phyloP scores from a whole-genome alignment of 2,113 vertebrate species.

The Sula dactylatra region DNA sequence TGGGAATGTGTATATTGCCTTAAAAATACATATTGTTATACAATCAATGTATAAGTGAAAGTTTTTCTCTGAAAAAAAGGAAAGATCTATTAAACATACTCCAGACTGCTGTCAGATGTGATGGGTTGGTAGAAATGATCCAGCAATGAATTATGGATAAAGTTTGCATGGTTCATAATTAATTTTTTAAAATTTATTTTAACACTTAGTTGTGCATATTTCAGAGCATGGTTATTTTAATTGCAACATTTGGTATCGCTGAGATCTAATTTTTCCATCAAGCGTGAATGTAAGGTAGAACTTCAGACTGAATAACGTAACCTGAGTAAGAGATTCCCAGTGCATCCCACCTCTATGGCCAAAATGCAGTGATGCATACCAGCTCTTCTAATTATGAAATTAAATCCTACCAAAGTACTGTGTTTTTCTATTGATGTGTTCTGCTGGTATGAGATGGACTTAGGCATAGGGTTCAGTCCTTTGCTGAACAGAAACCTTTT shows the following conservation, averaged over 20 bases:
- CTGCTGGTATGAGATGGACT: background rate
- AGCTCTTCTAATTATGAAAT: background rate
- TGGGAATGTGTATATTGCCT: background rate
- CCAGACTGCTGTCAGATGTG: background rate
- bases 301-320: background rate
- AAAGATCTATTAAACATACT: background rate
- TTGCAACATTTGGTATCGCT: background rate
- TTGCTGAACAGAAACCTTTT: background rate
- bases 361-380: background rate
- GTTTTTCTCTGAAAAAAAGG: background rate
- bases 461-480: background rate
- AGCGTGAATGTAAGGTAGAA: background rate
- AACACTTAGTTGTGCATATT: background rate
- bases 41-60: background rate
- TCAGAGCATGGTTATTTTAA: background rate
- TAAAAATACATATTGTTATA: background rate
- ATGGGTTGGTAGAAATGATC: background rate
- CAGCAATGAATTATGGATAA: background rate
- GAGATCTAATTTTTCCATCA: constrained; percentile 10
- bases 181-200: background rate
- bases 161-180: background rate
- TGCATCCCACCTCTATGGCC: background rate
- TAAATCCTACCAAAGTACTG: background rate
- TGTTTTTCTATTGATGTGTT: background rate
- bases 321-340: background rate